Base-by-base conservation (phyloP, 2,113 vertebrate species). In the Mesocricetus auratus region DNA sequence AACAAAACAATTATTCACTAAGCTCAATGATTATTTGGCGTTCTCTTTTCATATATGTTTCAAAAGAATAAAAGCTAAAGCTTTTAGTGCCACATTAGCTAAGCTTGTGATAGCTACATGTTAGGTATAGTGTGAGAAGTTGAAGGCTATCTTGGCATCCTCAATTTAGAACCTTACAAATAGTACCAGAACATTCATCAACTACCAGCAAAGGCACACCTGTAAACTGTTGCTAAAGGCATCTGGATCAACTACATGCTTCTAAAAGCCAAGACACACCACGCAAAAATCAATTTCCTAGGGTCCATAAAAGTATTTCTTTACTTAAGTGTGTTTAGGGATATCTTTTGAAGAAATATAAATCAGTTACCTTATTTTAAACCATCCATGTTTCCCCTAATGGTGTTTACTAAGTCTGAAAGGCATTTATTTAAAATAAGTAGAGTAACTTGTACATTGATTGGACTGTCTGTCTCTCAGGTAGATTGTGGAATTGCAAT, bases 371-470 rank as follows among this genome's bases (percentile, higher is more conserved):
- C 71, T 97, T 96, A 90, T 94, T 95, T 96, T 89, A 95, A 98
- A 93, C 50, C 47, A 91, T 53, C 47, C n/a, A 3, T 66, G 33
- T 79, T 96, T 94, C 62, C 68, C n/a, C 66, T 95, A 96, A 97
- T 94, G 93, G 62, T 96, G 88, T 97, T 97, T 97, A 93, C 93
- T 91, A 95, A 97, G 85, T 86, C 78, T 94, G 92, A 94, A 97
- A 95, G 82, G 47, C 90, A 97, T 92, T 95, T 96, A 89, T 97
- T 96, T 97, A 94, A 98, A 94, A 83, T 97, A 97, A 97, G 90
- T 90, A 64, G 93, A 95, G 92, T 90, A 96, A 96, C 94, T 89
- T 94, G 89, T 95, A 81, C 73, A 92, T 94, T 96, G 96, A 97
- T 96, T 96, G 97, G 97, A 95, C 82, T 86, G 71, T 90, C 97